Percentiles rank a stretch among this genome's conserved stretches.
These are phyloP conservation scores for Sclerurus mexicanus DNA, from an alignment of 2,113 vertebrate species.

Conservation along the genomic window DNA sequence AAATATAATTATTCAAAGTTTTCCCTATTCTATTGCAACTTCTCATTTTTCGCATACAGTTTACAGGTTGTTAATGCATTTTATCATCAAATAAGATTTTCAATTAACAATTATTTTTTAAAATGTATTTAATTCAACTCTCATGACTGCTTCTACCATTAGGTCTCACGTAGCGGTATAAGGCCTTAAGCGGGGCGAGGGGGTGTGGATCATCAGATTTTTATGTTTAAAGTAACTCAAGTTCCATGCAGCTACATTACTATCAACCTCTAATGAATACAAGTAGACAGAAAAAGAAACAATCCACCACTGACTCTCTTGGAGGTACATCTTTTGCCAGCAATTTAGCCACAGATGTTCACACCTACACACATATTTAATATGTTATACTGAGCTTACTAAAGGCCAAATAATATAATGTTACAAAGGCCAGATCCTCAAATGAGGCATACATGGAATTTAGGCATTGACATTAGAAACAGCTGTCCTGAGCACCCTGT, in stretches of 20 bases:
- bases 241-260: not conserved
- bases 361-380: not conserved
- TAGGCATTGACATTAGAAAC: not conserved
- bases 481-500: not conserved
- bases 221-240: not conserved
- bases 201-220: not conserved
- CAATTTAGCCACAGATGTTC: not conserved
- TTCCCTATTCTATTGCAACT: not conserved
- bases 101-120: not conserved
- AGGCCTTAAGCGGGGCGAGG: accelerated
- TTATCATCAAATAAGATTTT: not conserved
- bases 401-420: not conserved
- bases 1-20: not conserved
- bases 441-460: not conserved
- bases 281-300: not conserved
- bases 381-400: not conserved
- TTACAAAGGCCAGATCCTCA: not conserved
- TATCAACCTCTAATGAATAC: not conserved
- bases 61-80: not conserved
- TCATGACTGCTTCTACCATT: not conserved
- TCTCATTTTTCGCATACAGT: not conserved
- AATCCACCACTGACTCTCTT: not conserved
- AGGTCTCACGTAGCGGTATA: not conserved
- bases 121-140: not conserved
- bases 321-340: not conserved